Evolutionary conservation across 2,888 invertebrate genomes (phyloP), one percentile per base, ranked within the genome.

Genomic region (Perizoma affinitatum): DNA sequence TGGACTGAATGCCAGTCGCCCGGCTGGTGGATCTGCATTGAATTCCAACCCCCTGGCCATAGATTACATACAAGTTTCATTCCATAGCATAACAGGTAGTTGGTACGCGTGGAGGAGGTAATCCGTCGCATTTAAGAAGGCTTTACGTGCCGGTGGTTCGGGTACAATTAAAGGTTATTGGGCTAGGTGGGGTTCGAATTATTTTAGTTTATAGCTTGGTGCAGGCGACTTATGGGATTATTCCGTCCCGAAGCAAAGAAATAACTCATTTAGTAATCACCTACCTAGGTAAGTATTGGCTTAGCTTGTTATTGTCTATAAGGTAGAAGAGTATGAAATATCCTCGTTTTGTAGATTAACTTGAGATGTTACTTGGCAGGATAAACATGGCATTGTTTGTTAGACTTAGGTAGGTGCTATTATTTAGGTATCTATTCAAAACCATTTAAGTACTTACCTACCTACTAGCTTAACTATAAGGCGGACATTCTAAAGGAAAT

Each of bases 1-100:
- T 75, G 72, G 83, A 82, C 79, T 76, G 77, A 79, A 73, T 73
- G 79, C 38, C 38, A 38, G 38, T 5, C 38, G 79, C 38, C 38
- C 5, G 38, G 38, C 38, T 38, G 77, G 80, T 78, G 70, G 76
- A 78, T 63, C 48, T 65, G 63, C 57, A 62, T 51, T 58, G 62
- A 62, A 62, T 62, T 50, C 54, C 62, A 52, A 36, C 49, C 59
- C 58, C 48, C 43, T 34, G 48, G 9, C 44, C 49, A 35, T 7
- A 41, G 58, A 43, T 10, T 58, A 58, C 43, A 4, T 8, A 44
- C 10, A 34, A 58, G 58, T 58, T 58, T 34, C 45, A 8, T 4
- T 9, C 22, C 11, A 43, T 6, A 51, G 58, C 47, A n/a, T 51
- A 46, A 0, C 3, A 6, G 6, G 5, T 8, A 62, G 62, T 58